These are phyloP conservation scores for Henicopernis longicauda DNA, from an alignment of 2,113 vertebrate genomes.

Conservation along the genomic window DNA sequence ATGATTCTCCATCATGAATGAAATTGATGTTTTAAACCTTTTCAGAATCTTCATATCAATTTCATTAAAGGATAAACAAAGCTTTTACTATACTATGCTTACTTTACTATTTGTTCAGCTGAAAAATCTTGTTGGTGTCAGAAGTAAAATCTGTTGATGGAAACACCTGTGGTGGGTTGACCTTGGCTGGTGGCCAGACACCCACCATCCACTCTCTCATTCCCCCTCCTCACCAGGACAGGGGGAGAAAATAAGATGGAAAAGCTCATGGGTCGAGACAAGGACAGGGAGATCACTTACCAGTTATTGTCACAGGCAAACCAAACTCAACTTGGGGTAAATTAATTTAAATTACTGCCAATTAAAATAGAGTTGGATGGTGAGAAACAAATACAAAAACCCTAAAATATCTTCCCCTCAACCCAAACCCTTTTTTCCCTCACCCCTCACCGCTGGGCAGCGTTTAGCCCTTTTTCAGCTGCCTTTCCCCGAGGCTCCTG, in stretches of 20 bases:
- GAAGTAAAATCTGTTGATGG: background rate
- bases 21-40: background rate
- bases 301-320: background rate
- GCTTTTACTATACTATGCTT: background rate
- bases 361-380: background rate
- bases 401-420: accelerated
- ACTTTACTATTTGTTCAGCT: background rate
- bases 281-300: too few relatives aligned
- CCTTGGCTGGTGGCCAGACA: background rate
- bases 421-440: background rate
- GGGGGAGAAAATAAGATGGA: background rate
- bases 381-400: background rate
- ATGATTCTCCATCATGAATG: background rate
- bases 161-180: background rate
- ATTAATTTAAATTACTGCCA: background rate
- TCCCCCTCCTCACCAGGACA: background rate
- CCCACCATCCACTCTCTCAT: background rate
- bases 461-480: too few relatives aligned
- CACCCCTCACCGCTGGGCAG: accelerated
- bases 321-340: accelerated
- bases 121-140: background rate
- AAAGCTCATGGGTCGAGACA: background rate
- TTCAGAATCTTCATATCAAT: background rate
- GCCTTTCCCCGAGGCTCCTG: accelerated
- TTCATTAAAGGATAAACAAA: background rate